Evolutionary conservation across 1,140 invertebrate species (phyloP).

Genomic region (Periplaneta americana): DNA sequence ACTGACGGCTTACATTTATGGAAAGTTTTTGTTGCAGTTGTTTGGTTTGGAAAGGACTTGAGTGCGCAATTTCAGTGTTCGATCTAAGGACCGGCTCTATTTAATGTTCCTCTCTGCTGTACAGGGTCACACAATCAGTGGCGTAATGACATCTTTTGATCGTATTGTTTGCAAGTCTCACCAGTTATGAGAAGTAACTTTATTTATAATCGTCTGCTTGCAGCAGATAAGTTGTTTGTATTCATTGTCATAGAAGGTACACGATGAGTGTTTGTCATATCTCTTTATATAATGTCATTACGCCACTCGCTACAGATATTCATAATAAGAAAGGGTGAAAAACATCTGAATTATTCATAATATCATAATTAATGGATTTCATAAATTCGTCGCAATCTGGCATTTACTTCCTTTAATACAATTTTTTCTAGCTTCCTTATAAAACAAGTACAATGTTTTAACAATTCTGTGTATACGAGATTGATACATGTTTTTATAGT

Average conservation of each 20-base stretch:
- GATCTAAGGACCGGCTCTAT: background rate
- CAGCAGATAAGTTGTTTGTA: background rate
- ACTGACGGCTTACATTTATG: too few species aligned
- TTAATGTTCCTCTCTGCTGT: background rate
- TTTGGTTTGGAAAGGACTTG: too few species aligned
- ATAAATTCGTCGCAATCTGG: too few species aligned
- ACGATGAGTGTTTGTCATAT: background rate
- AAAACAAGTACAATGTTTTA: too few species aligned
- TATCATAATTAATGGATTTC: too few species aligned
- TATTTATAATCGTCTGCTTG: background rate
- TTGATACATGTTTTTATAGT: too few species aligned
- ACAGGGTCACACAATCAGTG: background rate
- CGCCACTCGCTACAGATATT: background rate
- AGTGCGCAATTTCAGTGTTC: too few species aligned
- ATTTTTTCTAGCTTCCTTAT: too few species aligned
- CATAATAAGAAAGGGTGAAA: background rate
- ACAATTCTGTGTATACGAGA: too few species aligned
- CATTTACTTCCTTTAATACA: too few species aligned
- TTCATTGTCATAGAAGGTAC: background rate
- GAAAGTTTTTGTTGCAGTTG: too few species aligned
- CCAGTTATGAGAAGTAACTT: background rate
- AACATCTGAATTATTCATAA: too few species aligned
- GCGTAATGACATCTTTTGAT: background rate
- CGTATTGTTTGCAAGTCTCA: background rate
- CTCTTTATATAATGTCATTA: background rate